These are phyloP conservation scores for Halocaridina rubra DNA, from an alignment of 2,888 invertebrate species.

Conservation along the genomic window DNA sequence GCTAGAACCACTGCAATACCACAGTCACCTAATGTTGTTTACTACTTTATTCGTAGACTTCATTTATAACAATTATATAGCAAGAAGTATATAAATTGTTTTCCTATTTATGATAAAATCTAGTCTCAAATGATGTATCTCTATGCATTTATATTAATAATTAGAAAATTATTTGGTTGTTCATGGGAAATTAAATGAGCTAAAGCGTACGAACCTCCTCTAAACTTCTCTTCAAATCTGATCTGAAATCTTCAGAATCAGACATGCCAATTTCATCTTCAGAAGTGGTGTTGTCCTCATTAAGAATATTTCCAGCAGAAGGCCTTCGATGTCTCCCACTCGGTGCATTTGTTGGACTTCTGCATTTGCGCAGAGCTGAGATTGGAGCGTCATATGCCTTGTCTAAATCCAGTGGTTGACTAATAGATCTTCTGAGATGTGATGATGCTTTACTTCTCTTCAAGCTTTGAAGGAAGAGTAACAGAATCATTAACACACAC, in stretches of 20 bases:
- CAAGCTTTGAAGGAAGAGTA: no score
- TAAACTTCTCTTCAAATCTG: slow-evolving; percentile 46
- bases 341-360: slow-evolving; percentile 23
- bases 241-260: slow-evolving; percentile 54
- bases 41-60: no score
- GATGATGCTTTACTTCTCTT: slow-evolving; percentile 64
- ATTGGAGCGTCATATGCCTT: slow-evolving; percentile 32
- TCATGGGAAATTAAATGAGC: no score
- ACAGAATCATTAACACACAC: no score
- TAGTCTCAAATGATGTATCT: no score
- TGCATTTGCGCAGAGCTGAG: slow-evolving; percentile 22
- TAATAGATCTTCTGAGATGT: slow-evolving; percentile 74
- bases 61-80: no score
- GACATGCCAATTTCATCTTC: slow-evolving; percentile 56
- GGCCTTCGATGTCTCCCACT: slow-evolving; percentile 48
- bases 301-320: slow-evolving; percentile 56
- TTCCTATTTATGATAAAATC: no score
- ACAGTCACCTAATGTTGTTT: no score
- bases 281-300: slow-evolving; percentile 58
- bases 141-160: no score
- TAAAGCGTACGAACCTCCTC: slow-evolving; percentile 45
- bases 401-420: slow-evolving; percentile 72
- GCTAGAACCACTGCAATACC: no score
- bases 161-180: no score
- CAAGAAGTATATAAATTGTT: no score